A percentile compares a stretch with the other conserved stretches of the same genome.
Evolutionary conservation across 2,797 vertebrate genomes (phyloP).

Genomic region (Smutsia gigantea): DNA sequence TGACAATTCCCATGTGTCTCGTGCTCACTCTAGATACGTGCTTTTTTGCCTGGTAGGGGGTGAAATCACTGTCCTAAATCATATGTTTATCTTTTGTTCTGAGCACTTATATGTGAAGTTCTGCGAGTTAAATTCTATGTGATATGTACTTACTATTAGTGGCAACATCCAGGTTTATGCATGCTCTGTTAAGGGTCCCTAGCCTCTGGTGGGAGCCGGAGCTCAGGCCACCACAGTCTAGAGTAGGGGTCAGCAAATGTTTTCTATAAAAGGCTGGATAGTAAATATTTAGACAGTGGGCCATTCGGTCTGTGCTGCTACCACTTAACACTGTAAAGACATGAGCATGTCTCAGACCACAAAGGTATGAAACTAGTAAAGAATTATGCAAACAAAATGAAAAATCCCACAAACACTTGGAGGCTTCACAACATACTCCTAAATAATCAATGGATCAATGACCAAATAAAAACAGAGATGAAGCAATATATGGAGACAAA

Average conservation of each 20-base stretch:
- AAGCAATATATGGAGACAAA: no score
- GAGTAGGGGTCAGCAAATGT: background rate
- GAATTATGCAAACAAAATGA: no score
- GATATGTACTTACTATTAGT: background rate
- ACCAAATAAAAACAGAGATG: no score
- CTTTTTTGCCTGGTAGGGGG: background rate
- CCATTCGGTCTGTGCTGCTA: background rate
- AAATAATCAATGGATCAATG: no score
- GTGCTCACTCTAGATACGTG: background rate
- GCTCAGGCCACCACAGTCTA: background rate
- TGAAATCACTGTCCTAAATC: background rate
- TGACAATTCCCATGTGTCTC: background rate
- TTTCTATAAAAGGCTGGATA: background rate
- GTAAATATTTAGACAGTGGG: slow-evolving; percentile 1
- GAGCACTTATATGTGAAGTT: background rate
- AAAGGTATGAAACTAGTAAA: no score
- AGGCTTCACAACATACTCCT: no score
- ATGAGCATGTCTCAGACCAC: background rate
- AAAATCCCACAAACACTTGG: no score
- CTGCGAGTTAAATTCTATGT: background rate
- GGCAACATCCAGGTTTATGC: background rate
- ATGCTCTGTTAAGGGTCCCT: background rate
- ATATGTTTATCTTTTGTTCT: background rate
- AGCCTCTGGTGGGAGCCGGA: background rate
- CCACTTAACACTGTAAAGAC: background rate